Conservation (phyloP, 2,113 vertebrate genomes). For the Pollachius pollachius region DNA sequence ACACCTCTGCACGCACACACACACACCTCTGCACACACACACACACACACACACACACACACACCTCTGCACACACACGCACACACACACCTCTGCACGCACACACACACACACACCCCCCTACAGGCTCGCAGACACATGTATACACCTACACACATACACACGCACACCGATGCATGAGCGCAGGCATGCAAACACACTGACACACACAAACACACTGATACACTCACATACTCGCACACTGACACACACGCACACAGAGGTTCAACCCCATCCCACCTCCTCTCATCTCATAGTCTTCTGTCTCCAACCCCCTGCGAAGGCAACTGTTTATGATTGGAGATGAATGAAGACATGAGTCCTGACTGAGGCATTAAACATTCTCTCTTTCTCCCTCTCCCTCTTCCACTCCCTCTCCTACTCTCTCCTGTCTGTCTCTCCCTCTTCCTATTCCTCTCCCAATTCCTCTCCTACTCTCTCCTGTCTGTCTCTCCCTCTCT, state of each 20-base stretch:
- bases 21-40: not conserved
- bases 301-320: not conserved
- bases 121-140: conserved; percentile 6
- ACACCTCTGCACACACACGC: too few relatives aligned
- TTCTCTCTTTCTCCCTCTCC: not conserved
- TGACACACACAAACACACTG: too few relatives aligned
- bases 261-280: conserved; percentile 5
- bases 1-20: not conserved
- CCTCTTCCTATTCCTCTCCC: too few relatives aligned
- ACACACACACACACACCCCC: too few relatives aligned
- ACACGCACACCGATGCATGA: not conserved
- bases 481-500: not conserved
- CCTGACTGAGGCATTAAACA: not conserved
- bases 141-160: not conserved
- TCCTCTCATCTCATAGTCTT: not conserved
- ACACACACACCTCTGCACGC: too few relatives aligned
- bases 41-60: not conserved
- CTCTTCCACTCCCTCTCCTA: not conserved
- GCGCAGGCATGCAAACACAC: not conserved
- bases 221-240: too few relatives aligned
- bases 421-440: not conserved
- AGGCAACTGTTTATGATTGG: conserved; percentile 5
- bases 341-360: not conserved
- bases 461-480: conserved; percentile 13
- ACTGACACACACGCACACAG: conserved; percentile 1